These are phyloP conservation scores for Gobionotothen gibberifrons DNA, from an alignment of 2,797 vertebrate species.

Conservation along the genomic window DNA sequence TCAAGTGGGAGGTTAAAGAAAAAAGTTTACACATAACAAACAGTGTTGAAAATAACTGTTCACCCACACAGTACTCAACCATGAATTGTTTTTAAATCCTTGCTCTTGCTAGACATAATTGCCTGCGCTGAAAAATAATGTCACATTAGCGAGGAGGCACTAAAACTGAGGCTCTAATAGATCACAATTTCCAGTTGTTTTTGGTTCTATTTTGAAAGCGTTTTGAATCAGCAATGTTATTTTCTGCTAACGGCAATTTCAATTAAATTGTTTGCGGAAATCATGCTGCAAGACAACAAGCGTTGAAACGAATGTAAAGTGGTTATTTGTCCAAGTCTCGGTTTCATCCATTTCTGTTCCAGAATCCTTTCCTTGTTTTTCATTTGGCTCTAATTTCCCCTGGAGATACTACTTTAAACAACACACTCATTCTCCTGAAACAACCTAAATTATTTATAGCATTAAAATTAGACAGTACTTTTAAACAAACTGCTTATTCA, in stretches of 20 bases:
- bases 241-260: slow-evolving; percentile 38
- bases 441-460: slow-evolving; percentile 11
- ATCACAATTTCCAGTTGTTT: slow-evolving; percentile 41
- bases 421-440: slow-evolving; percentile 5
- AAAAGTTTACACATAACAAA: not conserved
- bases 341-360: slow-evolving; percentile 37
- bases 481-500: slow-evolving; percentile 27
- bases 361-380: slow-evolving; percentile 37
- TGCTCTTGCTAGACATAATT: slow-evolving; percentile 14
- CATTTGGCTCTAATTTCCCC: slow-evolving; percentile 56
- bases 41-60: not conserved
- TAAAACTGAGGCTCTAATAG: slow-evolving; percentile 16
- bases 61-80: not conserved
- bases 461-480: slow-evolving; percentile 15
- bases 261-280: slow-evolving; percentile 48
- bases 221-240: slow-evolving; percentile 42
- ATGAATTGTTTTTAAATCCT: slow-evolving; percentile 8
- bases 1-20: not conserved
- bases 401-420: slow-evolving; percentile 26
- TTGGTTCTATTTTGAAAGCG: slow-evolving; percentile 16
- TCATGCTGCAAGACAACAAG: slow-evolving; percentile 36
- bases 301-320: slow-evolving; percentile 29
- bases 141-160: not conserved
- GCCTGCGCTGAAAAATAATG: not conserved
- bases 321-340: slow-evolving; percentile 27